Evolutionary conservation across 2,113 vertebrate genomes (phyloP).

Genomic region (Microcebus jonahi): DNA sequence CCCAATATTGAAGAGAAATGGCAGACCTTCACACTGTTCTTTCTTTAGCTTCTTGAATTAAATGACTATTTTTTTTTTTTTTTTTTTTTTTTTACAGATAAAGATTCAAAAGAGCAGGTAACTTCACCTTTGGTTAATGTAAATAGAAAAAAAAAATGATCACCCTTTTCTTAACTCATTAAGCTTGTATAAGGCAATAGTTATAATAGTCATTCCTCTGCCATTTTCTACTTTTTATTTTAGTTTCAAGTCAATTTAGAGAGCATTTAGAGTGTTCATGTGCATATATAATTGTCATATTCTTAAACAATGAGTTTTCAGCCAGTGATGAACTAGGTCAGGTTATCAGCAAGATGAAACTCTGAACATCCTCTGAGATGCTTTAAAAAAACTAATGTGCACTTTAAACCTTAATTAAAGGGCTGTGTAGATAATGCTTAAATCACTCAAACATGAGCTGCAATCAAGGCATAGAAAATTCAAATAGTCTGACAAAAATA

Average conservation of each 20-base stretch:
- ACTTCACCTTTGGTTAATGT: not conserved
- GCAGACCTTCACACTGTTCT: not conserved
- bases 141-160: not conserved
- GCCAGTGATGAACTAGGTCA: not conserved
- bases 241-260: conserved; percentile 11
- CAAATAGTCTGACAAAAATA: not conserved
- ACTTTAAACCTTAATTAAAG: not conserved
- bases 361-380: not conserved
- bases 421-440: not conserved
- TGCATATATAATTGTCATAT: not conserved
- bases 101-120: not conserved
- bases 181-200: not conserved
- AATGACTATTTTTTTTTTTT: not conserved
- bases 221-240: not conserved
- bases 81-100: not conserved
- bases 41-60: not conserved
- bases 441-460: not conserved
- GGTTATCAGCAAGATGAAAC: not conserved
- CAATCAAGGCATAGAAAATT: not conserved
- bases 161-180: not conserved
- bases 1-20: not conserved
- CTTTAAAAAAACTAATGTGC: not conserved
- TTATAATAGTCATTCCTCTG: not conserved
- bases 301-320: conserved; percentile 20
- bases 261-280: not conserved